These are phyloP conservation scores for Catamblyrhynchus diadema DNA, from an alignment of 2,797 vertebrate genomes.

Conservation along the genomic window DNA sequence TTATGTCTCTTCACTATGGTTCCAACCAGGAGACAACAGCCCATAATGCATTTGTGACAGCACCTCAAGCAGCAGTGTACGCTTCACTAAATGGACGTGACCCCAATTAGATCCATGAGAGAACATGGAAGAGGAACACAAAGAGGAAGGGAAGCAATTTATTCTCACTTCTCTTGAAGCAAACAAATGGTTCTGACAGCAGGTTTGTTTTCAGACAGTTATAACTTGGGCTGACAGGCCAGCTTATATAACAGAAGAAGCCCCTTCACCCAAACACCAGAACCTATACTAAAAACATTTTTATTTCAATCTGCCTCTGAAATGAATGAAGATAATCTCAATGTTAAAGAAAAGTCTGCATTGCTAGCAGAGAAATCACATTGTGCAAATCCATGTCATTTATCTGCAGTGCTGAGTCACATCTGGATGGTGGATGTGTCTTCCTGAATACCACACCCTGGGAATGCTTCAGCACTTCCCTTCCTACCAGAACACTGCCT, in stretches of 20 bases:
- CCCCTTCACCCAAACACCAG: neutral
- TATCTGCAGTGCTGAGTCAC: neutral
- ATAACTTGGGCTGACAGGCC: neutral
- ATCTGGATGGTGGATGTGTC: neutral
- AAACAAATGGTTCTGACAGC: neutral
- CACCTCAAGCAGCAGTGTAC: neutral
- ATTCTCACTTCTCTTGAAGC: neutral
- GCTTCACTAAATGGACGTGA: neutral
- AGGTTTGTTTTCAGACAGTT: neutral
- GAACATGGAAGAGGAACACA: neutral
- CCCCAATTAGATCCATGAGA: neutral
- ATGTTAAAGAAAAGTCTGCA: neutral
- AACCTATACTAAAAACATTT: neutral
- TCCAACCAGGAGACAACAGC: neutral
- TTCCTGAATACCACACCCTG: neutral
- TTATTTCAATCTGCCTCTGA: neutral
- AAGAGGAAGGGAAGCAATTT: neutral
- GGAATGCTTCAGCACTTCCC: neutral
- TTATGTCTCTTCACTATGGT: neutral
- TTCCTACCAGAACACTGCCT: neutral
- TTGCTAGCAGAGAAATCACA: neutral
- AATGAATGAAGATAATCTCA: neutral
- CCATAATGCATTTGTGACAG: neutral
- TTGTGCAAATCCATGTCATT: neutral
- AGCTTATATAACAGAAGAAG: neutral